Evolutionary conservation across 1,140 invertebrate species (phyloP), one percentile per base, ranked within the genome.

Genomic region (Drosophila grimshawi): DNA sequence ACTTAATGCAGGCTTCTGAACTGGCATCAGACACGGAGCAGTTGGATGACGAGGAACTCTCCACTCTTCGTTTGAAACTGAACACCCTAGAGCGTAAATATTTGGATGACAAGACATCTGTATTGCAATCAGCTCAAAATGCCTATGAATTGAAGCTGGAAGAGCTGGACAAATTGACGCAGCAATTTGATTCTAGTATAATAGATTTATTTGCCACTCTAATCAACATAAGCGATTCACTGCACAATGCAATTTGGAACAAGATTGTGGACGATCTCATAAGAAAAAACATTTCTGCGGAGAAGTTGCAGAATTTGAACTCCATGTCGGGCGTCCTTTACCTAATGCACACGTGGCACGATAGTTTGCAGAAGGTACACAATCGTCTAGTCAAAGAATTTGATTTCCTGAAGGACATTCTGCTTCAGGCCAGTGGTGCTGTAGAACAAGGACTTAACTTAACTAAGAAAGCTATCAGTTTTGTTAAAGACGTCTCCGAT

Each of bases 31-130:
- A 10, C 2, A 0, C 29, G 2, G 33, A 71, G 2, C 59, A 64
- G 10, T 5, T 81, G 3, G 30, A 59, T 0, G 66, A 71, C 0
- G 4, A 19, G 35, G 55, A 86, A 19, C 19, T 52, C 5, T n/a
- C 39, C 6, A 46, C 19, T 3, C 85, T 80, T 53, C 63, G 70
- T 10, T 35, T 35, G 0, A 55, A 86, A 51, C 59, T 81, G n/a
- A 83, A 80, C 39, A 88, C 93, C 4, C 74, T 96, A n/a, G 94
- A 94, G 78, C 91, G 93, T 53, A 94, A 94, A 69, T 96, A 96
- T 90, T 91, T 96, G 11, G 48, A 76, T 19, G 76, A 86, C 2
- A 89, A 77, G 46, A 41, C 64, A 10, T 30, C 32, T 1, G 78
- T 89, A 5, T 35, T 89, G 2, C 46, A 67, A n/a, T 37, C 61